Conservation (phyloP, 2,113 vertebrate species). For the Halichoeres trimaculatus region DNA sequence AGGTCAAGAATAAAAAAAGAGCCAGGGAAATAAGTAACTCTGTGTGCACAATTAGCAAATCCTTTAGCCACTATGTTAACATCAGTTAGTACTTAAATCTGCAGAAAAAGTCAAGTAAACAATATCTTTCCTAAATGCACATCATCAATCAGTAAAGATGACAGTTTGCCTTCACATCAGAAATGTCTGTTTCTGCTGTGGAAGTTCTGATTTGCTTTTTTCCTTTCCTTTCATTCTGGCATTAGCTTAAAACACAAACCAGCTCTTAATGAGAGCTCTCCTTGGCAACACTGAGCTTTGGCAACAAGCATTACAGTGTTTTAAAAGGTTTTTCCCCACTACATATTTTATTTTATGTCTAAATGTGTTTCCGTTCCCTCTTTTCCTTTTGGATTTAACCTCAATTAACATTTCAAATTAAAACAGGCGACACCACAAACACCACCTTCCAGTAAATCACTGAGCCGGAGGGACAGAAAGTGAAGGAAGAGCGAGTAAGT, state of each 20-base stretch:
- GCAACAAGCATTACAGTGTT: conserved; percentile 14
- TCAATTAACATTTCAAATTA: conserved; percentile 42
- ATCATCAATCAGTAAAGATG: background rate
- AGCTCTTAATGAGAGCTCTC: conserved; percentile 24
- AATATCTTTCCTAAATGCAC: background rate
- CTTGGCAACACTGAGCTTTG: conserved; percentile 32
- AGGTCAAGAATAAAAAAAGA: too few relatives aligned
- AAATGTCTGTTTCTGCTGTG: conserved; percentile 1
- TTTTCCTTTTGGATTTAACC: conserved; percentile 6
- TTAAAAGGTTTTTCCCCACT: background rate
- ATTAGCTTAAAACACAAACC: conserved; percentile 17
- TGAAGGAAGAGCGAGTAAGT: conserved; percentile 19
- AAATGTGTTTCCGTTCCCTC: conserved; percentile 24
- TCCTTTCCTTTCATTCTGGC: conserved; percentile 13
- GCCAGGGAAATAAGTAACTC: too few relatives aligned
- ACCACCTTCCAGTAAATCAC: conserved; percentile 20
- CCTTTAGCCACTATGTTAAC: background rate
- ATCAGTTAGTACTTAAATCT: background rate
- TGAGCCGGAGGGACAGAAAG: conserved; percentile 28
- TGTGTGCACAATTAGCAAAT: too few relatives aligned
- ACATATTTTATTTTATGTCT: conserved; percentile 5
- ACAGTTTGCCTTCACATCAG: background rate
- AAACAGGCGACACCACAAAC: conserved; percentile 14
- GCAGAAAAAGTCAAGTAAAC: background rate
- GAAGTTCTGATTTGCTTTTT: conserved; percentile 11